Conservation (phyloP, 35 echinoderm and acorn worm genomes). For the Diadema setosum region DNA sequence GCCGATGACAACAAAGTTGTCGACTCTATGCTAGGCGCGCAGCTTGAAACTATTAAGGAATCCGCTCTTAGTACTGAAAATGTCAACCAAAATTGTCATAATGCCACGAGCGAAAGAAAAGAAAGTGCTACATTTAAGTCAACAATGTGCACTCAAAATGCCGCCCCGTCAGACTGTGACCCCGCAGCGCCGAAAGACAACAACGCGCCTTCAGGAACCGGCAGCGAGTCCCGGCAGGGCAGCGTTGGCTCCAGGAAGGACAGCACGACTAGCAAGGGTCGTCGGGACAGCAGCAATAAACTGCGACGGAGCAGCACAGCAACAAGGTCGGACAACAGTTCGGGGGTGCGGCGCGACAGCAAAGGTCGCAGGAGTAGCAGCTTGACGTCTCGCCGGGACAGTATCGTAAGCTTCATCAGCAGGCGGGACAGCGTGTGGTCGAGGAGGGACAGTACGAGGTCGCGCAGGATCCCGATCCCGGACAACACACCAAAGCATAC, state of each 20-base stretch:
- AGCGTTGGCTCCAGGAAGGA: background rate
- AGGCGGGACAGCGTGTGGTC: background rate
- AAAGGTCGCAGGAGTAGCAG: background rate
- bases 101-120: background rate
- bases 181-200: no score
- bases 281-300: background rate
- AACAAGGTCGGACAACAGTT: background rate
- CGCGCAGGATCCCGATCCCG: constrained; percentile 22
- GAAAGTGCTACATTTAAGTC: background rate
- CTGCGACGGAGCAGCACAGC: background rate
- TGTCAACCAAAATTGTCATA: background rate
- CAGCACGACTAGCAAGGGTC: background rate
- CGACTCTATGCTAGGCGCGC: background rate
- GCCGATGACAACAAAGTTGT: background rate
- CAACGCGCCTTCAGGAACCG: no score
- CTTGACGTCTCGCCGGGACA: background rate
- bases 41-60: background rate
- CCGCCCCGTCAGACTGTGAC: no score
- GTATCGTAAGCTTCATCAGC: background rate
- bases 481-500: constrained; percentile 64
- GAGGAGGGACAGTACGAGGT: background rate
- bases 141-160: no score
- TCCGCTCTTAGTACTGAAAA: background rate
- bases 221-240: background rate
- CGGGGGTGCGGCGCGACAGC: constrained; percentile 7